Evolutionary conservation across 2,888 invertebrate species (phyloP).

Genomic region (Eupithecia subumbrata): DNA sequence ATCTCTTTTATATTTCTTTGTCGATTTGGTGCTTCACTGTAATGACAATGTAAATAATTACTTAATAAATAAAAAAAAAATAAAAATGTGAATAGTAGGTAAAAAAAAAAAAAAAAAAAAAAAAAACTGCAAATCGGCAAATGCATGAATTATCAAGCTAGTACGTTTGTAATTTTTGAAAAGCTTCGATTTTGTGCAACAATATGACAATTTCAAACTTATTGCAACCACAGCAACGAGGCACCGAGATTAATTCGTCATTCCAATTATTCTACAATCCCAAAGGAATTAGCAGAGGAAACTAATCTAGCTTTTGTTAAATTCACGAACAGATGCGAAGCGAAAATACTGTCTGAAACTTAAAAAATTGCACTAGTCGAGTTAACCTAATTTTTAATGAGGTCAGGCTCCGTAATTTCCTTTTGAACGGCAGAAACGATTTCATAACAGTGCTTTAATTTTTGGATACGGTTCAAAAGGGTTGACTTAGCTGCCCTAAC

Average conservation of each 20-base stretch:
- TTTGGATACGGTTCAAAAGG: slow-evolving; percentile 22
- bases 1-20: too few relatives aligned
- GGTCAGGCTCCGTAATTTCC: slow-evolving; percentile 40
- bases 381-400: slow-evolving; percentile 41
- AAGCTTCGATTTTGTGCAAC: not conserved
- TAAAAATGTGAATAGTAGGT: too few relatives aligned
- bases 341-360: slow-evolving; percentile 27
- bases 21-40: too few relatives aligned
- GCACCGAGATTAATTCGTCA: too few relatives aligned
- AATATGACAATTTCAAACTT: not conserved
- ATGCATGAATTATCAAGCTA: not conserved
- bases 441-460: slow-evolving; percentile 25
- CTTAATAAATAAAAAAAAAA: too few relatives aligned
- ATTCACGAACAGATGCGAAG: slow-evolving; percentile 22
- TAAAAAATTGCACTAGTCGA: slow-evolving; percentile 40
- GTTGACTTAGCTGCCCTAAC: not conserved
- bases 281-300: not conserved
- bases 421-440: slow-evolving; percentile 25
- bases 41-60: too few relatives aligned
- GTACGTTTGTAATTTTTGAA: not conserved
- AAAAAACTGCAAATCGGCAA: not conserved
- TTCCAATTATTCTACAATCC: not conserved
- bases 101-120: too few relatives aligned
- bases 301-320: slow-evolving; percentile 16
- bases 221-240: not conserved